Percentiles rank a stretch among this genome's conserved stretches.
Conservation (phyloP, 2,113 vertebrate genomes). For the Nibea albiflora region DNA sequence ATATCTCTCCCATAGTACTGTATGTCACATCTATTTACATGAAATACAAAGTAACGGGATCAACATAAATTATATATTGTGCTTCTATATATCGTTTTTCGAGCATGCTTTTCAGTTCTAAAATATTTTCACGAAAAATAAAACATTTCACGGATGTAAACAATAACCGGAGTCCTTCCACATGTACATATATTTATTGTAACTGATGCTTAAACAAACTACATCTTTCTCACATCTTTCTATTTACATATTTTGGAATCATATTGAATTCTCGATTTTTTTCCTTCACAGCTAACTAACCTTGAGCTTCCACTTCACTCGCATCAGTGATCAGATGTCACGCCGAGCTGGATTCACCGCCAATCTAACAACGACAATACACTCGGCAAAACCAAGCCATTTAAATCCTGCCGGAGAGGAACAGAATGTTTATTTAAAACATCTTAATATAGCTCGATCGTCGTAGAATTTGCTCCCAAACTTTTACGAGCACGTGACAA, state of each 20-base stretch:
- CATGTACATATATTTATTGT: conserved; percentile 34
- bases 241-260: conserved; percentile 57
- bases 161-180: conserved; percentile 48
- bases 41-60: conserved; percentile 66
- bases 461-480: conserved; percentile 12
- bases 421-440: conserved; percentile 3
- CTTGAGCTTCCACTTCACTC: not conserved
- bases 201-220: conserved; percentile 30
- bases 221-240: conserved; percentile 11
- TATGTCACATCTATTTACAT: conserved; percentile 77
- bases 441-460: not conserved
- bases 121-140: conserved; percentile 55
- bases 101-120: conserved; percentile 68
- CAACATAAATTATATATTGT: conserved; percentile 66
- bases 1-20: conserved; percentile 64
- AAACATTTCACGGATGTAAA: conserved; percentile 66
- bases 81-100: conserved; percentile 55
- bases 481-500: conserved; percentile 1
- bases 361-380: not conserved
- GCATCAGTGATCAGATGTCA: not conserved
- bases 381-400: conserved; percentile 11
- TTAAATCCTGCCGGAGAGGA: conserved; percentile 11
- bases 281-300: conserved; percentile 7
- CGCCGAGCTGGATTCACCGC: not conserved
- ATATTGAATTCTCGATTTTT: conserved; percentile 22